Evolutionary conservation across 2,888 invertebrate species (phyloP).

Genomic region (Mycalesis mineus): DNA sequence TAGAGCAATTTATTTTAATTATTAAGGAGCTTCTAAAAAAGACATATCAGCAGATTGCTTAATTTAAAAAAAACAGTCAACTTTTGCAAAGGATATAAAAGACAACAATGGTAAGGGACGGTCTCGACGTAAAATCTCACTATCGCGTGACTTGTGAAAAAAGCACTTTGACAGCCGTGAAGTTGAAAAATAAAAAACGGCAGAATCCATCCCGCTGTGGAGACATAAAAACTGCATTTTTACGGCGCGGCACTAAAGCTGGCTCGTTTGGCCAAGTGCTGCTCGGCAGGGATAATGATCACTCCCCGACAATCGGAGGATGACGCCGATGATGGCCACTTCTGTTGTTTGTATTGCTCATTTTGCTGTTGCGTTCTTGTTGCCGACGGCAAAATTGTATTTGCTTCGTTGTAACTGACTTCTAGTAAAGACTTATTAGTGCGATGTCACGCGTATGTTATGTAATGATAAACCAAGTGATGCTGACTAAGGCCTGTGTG

Average conservation of each 20-base stretch:
- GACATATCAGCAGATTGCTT: no score
- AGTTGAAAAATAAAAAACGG: conserved; percentile 52
- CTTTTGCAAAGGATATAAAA: not conserved
- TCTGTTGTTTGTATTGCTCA: not conserved
- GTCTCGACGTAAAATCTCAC: conserved; percentile 45
- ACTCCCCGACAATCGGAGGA: conserved; percentile 14
- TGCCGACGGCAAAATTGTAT: no score
- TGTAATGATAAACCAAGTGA: no score
- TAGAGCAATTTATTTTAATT: no score
- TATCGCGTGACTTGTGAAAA: conserved; percentile 47
- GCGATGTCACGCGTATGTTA: no score
- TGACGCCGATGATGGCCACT: conserved; percentile 3
- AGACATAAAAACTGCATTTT: conserved; percentile 60
- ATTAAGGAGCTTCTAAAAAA: no score
- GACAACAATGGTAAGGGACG: conserved; percentile 19
- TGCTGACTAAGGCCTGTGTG: no score
- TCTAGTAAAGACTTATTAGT: no score
- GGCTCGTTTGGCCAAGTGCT: conserved; percentile 42
- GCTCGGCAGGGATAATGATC: conserved; percentile 20
- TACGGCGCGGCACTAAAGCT: conserved; percentile 45
- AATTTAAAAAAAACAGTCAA: not conserved
- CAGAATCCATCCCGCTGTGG: conserved; percentile 40
- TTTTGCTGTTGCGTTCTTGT: not conserved
- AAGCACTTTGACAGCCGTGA: conserved; percentile 49
- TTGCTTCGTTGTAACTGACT: no score